A percentile compares a stretch with the other conserved stretches of the same genome.
phyloP scores from a whole-genome alignment of 2,888 invertebrate genomes.

The Bugula neritina region DNA sequence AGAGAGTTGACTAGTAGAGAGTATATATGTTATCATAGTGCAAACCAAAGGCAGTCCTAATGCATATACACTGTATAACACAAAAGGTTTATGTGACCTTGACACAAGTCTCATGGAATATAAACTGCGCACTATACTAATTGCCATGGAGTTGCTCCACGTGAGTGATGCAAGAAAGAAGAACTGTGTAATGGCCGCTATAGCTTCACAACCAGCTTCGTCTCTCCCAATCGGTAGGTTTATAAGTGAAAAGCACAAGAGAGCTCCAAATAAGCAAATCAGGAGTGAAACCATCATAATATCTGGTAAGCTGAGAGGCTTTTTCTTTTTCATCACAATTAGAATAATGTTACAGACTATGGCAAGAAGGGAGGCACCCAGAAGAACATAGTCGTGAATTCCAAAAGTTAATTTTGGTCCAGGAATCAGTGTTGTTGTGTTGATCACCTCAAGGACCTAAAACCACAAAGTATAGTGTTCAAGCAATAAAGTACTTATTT shows the following conservation, averaged over 20 bases:
- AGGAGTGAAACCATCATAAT: neutral
- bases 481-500: too few relatives aligned
- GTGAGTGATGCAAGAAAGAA: neutral
- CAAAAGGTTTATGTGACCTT: too few relatives aligned
- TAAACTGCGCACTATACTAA: neutral
- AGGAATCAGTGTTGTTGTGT: too few relatives aligned
- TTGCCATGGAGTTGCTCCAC: conserved; percentile 13
- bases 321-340: neutral
- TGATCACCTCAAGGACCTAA: too few relatives aligned
- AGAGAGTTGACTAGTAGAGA: too few relatives aligned
- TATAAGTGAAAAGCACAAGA: neutral
- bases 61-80: neutral
- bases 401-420: too few relatives aligned
- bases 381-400: neutral
- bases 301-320: neutral
- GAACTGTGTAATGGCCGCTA: neutral
- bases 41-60: neutral
- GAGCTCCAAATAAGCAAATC: neutral
- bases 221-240: neutral
- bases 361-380: neutral
- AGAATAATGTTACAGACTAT: neutral
- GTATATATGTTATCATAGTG: neutral
- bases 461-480: too few relatives aligned
- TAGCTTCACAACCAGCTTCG: neutral
- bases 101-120: neutral